Percentiles rank a stretch among this genome's conserved stretches.
Evolutionary conservation across 1,140 invertebrate species (phyloP).

Genomic region (Battus philenor): DNA sequence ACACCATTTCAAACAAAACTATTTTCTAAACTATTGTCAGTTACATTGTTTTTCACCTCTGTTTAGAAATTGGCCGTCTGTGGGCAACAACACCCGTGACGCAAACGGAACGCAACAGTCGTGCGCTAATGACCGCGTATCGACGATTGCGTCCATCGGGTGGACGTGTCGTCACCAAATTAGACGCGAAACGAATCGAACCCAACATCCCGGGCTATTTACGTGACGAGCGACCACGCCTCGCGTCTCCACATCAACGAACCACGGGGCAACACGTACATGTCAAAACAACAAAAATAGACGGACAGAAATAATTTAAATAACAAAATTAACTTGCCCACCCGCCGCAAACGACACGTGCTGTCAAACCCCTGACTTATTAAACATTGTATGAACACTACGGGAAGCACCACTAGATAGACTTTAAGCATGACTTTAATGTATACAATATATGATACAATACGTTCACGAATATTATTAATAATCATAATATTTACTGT

Average conservation of each 20-base stretch:
- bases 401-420: too few relatives aligned
- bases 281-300: slow-evolving; percentile 46
- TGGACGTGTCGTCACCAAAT: slow-evolving; percentile 58
- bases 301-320: slow-evolving; percentile 21
- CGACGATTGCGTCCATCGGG: slow-evolving; percentile 30
- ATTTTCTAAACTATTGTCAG: too few relatives aligned
- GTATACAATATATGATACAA: too few relatives aligned
- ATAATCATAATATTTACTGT: too few relatives aligned
- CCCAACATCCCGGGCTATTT: slow-evolving; percentile 34
- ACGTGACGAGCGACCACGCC: slow-evolving; percentile 57
- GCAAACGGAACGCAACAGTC: slow-evolving; percentile 5
- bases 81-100: background rate
- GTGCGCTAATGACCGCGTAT: slow-evolving; percentile 21
- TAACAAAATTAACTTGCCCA: slow-evolving; percentile 13
- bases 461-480: too few relatives aligned
- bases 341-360: slow-evolving; percentile 1
- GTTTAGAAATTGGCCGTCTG: background rate
- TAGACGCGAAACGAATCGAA: slow-evolving; percentile 47
- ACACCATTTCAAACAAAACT: too few relatives aligned
- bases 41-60: too few relatives aligned
- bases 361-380: too few relatives aligned
- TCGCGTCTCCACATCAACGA: slow-evolving; percentile 33
- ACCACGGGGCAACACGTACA: slow-evolving; percentile 42
- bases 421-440: too few relatives aligned
- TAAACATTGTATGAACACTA: too few relatives aligned